A percentile compares a stretch with the other conserved stretches of the same genome.
These are phyloP conservation scores for Hirtodrosophila alboralis DNA, from an alignment of 2,888 invertebrate genomes.

Conservation along the genomic window DNA sequence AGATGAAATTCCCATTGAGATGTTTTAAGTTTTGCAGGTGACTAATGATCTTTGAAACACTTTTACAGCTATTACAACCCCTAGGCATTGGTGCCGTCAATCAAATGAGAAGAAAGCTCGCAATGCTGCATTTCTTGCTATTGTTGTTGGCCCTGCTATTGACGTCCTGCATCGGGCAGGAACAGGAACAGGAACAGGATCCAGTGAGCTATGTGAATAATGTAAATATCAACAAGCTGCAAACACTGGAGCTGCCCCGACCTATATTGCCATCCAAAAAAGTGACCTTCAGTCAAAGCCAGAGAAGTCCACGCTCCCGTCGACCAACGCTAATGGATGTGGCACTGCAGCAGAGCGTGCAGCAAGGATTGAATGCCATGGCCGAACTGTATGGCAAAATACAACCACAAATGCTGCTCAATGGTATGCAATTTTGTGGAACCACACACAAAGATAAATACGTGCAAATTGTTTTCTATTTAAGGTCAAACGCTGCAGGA, in stretches of 20 bases:
- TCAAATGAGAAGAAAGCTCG: constrained; percentile 19
- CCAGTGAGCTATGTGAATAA: constrained; percentile 10
- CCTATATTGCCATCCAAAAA: constrained; percentile 53
- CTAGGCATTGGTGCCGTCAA: constrained; percentile 2
- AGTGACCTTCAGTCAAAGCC: constrained; percentile 19
- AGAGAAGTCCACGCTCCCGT: constrained; percentile 59
- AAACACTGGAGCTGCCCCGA: constrained; percentile 70
- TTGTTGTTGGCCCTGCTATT: constrained; percentile 29
- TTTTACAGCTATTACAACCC: constrained; percentile 9
- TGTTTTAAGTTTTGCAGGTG: no score
- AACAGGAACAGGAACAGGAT: constrained; percentile 11
- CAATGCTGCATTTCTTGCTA: constrained; percentile 49
- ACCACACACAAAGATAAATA: constrained; percentile 19
- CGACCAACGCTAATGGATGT: constrained; percentile 80
- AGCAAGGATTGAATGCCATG: constrained; percentile 83
- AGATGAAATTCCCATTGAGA: no score
- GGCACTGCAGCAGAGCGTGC: constrained; percentile 82
- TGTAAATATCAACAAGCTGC: no score
- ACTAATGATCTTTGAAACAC: constrained; percentile 7
- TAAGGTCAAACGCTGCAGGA: constrained; percentile 81
- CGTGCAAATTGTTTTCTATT: constrained; percentile 16
- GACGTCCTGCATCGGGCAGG: constrained; percentile 3
- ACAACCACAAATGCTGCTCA: constrained; percentile 82
- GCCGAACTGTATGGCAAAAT: constrained; percentile 81
- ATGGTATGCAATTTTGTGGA: constrained; percentile 72